Evolutionary conservation across 1,140 invertebrate species (phyloP).

Genomic region (Lordiphosa mommai): DNA sequence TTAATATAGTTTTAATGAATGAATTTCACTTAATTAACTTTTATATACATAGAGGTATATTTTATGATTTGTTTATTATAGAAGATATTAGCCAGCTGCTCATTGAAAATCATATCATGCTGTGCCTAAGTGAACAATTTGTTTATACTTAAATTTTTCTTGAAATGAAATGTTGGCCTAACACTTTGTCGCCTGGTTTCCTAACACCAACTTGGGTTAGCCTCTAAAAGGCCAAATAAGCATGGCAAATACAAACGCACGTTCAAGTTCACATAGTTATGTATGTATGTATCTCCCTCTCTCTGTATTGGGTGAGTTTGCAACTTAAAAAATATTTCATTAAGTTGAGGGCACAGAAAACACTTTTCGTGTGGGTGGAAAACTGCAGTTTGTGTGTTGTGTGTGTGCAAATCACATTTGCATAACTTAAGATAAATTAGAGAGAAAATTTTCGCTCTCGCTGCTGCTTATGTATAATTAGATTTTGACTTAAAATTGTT

Average conservation of each 20-base stretch:
- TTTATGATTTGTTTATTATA: not conserved
- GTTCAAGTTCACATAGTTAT: constrained; percentile 1
- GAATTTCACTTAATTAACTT: constrained; percentile 8
- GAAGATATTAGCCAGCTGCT: constrained; percentile 32
- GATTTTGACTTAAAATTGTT: constrained; percentile 17
- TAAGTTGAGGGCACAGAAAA: constrained; percentile 23
- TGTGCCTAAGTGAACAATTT: constrained; percentile 18
- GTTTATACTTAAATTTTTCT: constrained; percentile 1
- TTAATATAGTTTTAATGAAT: constrained; percentile 3
- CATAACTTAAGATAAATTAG: constrained; percentile 31
- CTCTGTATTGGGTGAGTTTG: constrained; percentile 19
- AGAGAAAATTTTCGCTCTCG: not conserved
- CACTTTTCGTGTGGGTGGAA: constrained; percentile 19
- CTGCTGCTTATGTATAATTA: constrained; percentile 19
- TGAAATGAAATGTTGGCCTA: not conserved
- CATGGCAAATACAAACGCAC: not conserved
- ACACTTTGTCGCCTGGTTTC: constrained; percentile 10
- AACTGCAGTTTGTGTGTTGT: constrained; percentile 15
- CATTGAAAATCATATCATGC: constrained; percentile 20
- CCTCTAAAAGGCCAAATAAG: constrained; percentile 11
- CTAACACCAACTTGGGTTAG: not conserved
- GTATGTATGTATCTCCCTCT: not conserved
- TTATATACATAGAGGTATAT: not conserved
- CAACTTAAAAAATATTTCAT: constrained; percentile 30
- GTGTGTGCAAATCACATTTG: constrained; percentile 34